Base-by-base conservation (phyloP, 1,140 invertebrate genomes). In the Cotesia chilonis region DNA sequence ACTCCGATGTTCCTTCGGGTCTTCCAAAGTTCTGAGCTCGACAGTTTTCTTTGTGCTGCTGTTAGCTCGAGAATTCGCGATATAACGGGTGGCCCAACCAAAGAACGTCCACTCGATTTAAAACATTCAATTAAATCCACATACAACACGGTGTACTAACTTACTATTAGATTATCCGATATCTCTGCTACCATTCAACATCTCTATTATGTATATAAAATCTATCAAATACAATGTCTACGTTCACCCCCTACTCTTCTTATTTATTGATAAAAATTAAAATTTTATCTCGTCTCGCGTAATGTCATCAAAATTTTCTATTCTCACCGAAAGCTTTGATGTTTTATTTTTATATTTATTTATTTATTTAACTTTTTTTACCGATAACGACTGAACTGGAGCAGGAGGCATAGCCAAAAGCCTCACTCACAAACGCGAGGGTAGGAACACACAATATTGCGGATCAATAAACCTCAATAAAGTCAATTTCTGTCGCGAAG, bases 391-490 rank as follows among this genome's bases (percentile, higher is more conserved):
- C 28, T 20, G 60, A 35, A 61, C 28, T 6, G n/a, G 35, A 67
- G 70, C 28, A 5, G n/a, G 35, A 60, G 65, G 64, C 12, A 55
- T 65, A 71, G 59, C 60, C 41, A 70, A 55, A 70, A 70, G 70
- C 61, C 60, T 54, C 51, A 66, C 51, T 71, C 70, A 65, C 64
- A 60, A 41, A 41, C 35, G 14, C 36, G 52, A 59, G 70, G 37
- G 17, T 67, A 59, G 63, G 54, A 67, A 67, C 82, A 83, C 80
- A 84, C 84, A 86, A 86, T 86, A 86, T 87, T 85, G 84, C 80
- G 79, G 83, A 87, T 87, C 85, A 83, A 87, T 87, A 87, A 86
- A 85, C 83, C 82, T 85, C 84, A 86, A 86, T 87, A 87, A 85
- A 86, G 85, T 87, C 85, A 87, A 86, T 87, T 86, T 86, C 84